These are phyloP conservation scores for Halictus rubicundus DNA, from an alignment of 1,140 invertebrate species.

Conservation along the genomic window DNA sequence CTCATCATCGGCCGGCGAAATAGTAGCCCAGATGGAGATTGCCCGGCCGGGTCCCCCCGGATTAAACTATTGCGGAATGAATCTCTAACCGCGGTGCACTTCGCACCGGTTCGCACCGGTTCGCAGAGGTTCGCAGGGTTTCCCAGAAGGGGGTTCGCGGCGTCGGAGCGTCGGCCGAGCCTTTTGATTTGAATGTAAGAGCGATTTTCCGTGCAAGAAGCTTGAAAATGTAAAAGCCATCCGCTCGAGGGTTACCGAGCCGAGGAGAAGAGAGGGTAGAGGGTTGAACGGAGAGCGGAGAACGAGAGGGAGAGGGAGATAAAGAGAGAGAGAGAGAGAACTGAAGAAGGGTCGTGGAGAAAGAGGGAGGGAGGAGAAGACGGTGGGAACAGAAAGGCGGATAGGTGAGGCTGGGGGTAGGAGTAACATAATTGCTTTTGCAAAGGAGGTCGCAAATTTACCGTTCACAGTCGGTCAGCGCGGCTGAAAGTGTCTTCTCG, in stretches of 20 bases:
- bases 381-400: constrained; percentile 16
- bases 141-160: too few species aligned
- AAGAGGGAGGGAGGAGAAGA: neutral
- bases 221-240: constrained; percentile 65
- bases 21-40: constrained; percentile 42
- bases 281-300: neutral
- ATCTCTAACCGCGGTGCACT: constrained; percentile 46
- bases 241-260: constrained; percentile 46
- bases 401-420: constrained; percentile 32
- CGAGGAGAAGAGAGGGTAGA: constrained; percentile 18
- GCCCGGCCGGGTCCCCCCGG: constrained; percentile 6
- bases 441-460: constrained; percentile 65
- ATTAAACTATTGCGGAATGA: constrained; percentile 56
- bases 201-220: constrained; percentile 64
- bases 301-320: neutral
- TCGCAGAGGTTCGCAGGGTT: too few species aligned
- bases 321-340: neutral
- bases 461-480: constrained; percentile 64
- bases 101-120: constrained; percentile 25
- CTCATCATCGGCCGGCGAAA: constrained; percentile 28
- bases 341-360: neutral
- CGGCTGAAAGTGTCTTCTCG: constrained; percentile 65
- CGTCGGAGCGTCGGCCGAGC: constrained; percentile 23
- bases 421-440: constrained; percentile 66
- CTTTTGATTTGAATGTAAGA: constrained; percentile 68